Percentiles rank a stretch among this genome's conserved stretches.
Conservation (phyloP, 2,113 vertebrate genomes). For the Elaphurus davidianus region DNA sequence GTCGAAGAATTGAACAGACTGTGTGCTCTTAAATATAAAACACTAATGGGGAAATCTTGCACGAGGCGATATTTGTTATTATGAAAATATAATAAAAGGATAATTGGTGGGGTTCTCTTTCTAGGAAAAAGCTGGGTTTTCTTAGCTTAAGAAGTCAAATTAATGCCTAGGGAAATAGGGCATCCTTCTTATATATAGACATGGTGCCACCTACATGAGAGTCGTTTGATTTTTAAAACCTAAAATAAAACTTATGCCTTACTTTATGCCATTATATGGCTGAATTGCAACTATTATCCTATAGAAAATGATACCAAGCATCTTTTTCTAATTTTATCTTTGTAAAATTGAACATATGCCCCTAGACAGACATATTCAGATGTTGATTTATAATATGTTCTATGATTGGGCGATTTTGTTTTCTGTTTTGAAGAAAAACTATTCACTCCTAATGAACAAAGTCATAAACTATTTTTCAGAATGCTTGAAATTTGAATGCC, state of each 20-base stretch:
- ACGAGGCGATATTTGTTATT: conserved; percentile 76
- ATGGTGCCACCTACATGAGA: conserved; percentile 42
- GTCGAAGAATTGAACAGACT: conserved; percentile 58
- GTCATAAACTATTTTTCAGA: neutral
- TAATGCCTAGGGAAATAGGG: conserved; percentile 73
- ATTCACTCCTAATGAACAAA: neutral
- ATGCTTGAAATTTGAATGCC: neutral
- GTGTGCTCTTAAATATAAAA: conserved; percentile 66
- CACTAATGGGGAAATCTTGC: conserved; percentile 68
- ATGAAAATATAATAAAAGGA: conserved; percentile 72
- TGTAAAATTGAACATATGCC: neutral
- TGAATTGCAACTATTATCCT: neutral
- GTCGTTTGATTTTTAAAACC: conserved; percentile 55
- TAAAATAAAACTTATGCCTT: conserved; percentile 30
- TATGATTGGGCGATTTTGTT: neutral
- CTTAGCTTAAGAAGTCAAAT: conserved; percentile 67
- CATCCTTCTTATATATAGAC: conserved; percentile 61
- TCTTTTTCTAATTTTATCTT: neutral
- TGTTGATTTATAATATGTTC: neutral
- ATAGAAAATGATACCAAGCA: neutral
- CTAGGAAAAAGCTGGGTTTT: conserved; percentile 42
- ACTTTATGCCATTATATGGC: neutral
- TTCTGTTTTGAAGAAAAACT: neutral
- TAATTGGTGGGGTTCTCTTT: conserved; percentile 65
- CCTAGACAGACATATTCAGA: neutral